Conservation (phyloP, 1,140 invertebrate genomes). For the Drosophila paulistorum region DNA sequence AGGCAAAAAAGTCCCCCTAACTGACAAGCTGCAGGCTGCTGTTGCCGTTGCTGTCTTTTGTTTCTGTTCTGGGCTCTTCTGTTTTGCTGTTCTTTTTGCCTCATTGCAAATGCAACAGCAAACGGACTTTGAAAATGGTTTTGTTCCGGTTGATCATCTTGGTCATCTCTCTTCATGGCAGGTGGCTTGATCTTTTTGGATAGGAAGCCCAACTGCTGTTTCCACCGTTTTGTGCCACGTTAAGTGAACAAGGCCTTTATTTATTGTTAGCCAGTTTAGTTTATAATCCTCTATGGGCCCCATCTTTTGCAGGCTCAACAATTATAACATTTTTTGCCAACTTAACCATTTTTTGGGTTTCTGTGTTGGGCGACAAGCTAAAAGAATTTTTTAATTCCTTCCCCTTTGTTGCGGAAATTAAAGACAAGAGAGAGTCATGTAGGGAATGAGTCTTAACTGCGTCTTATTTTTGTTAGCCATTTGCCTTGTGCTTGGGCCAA, state of each 20-base stretch:
- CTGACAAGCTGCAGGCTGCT: constrained; percentile 53
- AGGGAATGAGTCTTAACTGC: background rate
- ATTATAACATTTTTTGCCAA: background rate
- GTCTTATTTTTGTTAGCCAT: background rate
- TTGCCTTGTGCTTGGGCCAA: background rate
- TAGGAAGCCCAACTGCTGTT: constrained; percentile 19
- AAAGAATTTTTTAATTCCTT: background rate
- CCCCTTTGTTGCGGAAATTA: background rate
- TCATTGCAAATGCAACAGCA: constrained; percentile 70
- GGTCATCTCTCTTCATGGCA: constrained; percentile 35
- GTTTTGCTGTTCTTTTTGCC: constrained; percentile 33
- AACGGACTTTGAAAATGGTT: constrained; percentile 22
- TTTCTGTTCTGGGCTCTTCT: constrained; percentile 29
- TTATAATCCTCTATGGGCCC: background rate
- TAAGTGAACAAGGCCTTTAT: background rate
- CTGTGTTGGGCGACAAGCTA: background rate
- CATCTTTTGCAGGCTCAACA: background rate
- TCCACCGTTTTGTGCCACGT: background rate
- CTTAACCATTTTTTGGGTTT: background rate
- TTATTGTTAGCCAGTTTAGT: constrained; percentile 2
- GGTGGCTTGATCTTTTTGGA: constrained; percentile 70
- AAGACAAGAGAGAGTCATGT: background rate
- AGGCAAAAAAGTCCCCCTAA: constrained; percentile 6
- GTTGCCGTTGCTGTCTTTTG: constrained; percentile 5
- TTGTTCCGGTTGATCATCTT: constrained; percentile 59